These are phyloP conservation scores for Lysiphlebus fabarum DNA, from an alignment of 1,140 invertebrate genomes.

Conservation along the genomic window DNA sequence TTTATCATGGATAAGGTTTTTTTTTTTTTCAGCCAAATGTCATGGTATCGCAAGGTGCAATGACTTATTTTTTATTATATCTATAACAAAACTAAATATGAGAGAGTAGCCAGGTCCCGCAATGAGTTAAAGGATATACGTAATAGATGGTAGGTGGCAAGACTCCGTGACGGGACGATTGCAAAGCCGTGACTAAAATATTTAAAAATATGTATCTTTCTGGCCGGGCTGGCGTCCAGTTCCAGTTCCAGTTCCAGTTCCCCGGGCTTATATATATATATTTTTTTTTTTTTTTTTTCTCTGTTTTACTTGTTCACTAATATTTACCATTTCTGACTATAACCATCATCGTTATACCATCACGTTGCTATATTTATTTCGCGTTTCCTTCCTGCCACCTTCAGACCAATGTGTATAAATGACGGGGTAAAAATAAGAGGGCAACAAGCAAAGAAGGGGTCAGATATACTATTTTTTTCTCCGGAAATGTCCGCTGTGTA, in stretches of 20 bases:
- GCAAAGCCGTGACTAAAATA: constrained; percentile 57
- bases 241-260: constrained; percentile 53
- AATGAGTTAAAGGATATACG: constrained; percentile 39
- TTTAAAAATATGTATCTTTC: constrained; percentile 59
- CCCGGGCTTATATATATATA: constrained; percentile 22
- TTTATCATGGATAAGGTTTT: too few relatives aligned
- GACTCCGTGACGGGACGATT: constrained; percentile 57
- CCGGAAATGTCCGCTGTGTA: constrained; percentile 29
- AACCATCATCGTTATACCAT: constrained; percentile 27
- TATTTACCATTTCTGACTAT: constrained; percentile 4
- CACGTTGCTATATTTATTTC: constrained; percentile 54
- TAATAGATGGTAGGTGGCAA: constrained; percentile 56
- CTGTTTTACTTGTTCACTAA: constrained; percentile 22
- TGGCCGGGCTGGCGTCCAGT: constrained; percentile 55
- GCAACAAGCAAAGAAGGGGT: too few relatives aligned
- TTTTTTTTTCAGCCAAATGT: too few relatives aligned
- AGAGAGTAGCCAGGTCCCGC: constrained; percentile 15
- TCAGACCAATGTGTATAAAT: constrained; percentile 6
- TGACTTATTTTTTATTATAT: constrained; percentile 14
- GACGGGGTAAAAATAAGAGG: not conserved
- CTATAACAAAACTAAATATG: not conserved
- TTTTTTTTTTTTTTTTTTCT: constrained; percentile 17
- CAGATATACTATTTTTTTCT: not conserved
- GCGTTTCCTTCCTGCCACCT: constrained; percentile 53
- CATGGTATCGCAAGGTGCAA: constrained; percentile 27